Percentiles rank a stretch among this genome's conserved stretches.
These are phyloP conservation scores for Melanotaenia duboulayi DNA, from an alignment of 2,113 vertebrate species.

Conservation along the genomic window DNA sequence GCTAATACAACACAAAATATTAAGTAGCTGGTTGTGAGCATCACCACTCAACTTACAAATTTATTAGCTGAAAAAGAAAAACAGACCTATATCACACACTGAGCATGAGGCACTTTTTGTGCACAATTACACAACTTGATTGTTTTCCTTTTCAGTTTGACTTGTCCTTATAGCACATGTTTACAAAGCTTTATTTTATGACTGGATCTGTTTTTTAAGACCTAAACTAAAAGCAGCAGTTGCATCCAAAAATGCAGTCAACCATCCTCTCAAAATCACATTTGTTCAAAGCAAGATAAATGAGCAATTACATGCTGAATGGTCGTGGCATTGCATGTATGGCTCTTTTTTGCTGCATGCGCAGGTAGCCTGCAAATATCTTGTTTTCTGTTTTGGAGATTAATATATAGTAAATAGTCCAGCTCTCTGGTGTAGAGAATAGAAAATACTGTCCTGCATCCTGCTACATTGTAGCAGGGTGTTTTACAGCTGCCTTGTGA, in stretches of 20 bases:
- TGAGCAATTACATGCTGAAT: slow-evolving; percentile 10
- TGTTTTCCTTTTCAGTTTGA: background rate
- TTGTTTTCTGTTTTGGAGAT: background rate
- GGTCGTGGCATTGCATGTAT: background rate
- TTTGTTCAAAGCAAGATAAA: slow-evolving; percentile 4
- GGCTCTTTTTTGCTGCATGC: background rate
- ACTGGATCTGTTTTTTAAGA: background rate
- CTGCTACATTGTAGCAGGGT: background rate
- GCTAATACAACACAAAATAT: too few relatives aligned
- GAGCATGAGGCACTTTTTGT: too few relatives aligned
- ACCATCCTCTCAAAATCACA: background rate
- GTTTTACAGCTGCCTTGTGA: slow-evolving; percentile 17
- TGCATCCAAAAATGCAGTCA: background rate
- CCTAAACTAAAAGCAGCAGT: background rate
- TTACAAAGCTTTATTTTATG: background rate
- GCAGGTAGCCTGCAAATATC: background rate
- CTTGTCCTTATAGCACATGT: too few relatives aligned
- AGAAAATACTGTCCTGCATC: background rate
- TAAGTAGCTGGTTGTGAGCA: too few relatives aligned
- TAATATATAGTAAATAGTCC: background rate
- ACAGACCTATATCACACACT: too few relatives aligned
- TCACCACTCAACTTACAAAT: too few relatives aligned
- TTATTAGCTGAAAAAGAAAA: too few relatives aligned
- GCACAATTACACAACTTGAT: too few relatives aligned
- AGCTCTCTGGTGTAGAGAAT: background rate